Evolutionary conservation across 2,797 vertebrate genomes (phyloP).

Genomic region (Distichodus sexfasciatus): DNA sequence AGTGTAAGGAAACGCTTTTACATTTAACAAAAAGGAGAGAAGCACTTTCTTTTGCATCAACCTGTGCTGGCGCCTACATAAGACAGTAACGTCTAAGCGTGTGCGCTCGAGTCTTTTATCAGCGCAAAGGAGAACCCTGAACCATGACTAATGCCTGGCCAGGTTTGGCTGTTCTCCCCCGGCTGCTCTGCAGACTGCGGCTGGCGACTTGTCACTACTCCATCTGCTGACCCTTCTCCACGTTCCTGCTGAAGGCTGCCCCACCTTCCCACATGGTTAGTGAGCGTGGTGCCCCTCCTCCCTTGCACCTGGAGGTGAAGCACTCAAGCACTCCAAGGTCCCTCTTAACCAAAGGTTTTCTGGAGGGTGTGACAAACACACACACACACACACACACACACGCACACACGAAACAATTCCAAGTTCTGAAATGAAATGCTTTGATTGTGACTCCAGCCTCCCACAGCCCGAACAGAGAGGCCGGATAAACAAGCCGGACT

Average conservation of each 20-base stretch:
- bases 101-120: slow-evolving; percentile 26
- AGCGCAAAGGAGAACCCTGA: slow-evolving; percentile 34
- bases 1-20: not conserved
- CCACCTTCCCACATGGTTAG: slow-evolving; percentile 39
- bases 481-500: not conserved
- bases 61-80: slow-evolving; percentile 15
- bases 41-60: not conserved
- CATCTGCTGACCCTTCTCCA: slow-evolving; percentile 54
- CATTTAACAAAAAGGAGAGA: not conserved
- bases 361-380: not conserved
- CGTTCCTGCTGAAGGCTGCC: slow-evolving; percentile 36
- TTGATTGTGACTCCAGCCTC: too few relatives aligned
- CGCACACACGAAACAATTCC: not conserved
- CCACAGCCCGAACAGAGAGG: not conserved
- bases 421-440: too few relatives aligned
- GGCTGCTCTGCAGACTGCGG: slow-evolving; percentile 37
- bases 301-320: slow-evolving; percentile 48
- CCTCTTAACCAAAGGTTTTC: slow-evolving; percentile 31
- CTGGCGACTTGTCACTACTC: slow-evolving; percentile 40
- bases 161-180: slow-evolving; percentile 27
- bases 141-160: slow-evolving; percentile 53
- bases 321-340: slow-evolving; percentile 22
- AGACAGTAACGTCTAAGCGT: not conserved
- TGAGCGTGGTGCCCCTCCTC: slow-evolving; percentile 27
- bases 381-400: not conserved